Evolutionary conservation across 1,140 invertebrate species (phyloP), one percentile per base, ranked within the genome.

Genomic region (Heterodera carotae): DNA sequence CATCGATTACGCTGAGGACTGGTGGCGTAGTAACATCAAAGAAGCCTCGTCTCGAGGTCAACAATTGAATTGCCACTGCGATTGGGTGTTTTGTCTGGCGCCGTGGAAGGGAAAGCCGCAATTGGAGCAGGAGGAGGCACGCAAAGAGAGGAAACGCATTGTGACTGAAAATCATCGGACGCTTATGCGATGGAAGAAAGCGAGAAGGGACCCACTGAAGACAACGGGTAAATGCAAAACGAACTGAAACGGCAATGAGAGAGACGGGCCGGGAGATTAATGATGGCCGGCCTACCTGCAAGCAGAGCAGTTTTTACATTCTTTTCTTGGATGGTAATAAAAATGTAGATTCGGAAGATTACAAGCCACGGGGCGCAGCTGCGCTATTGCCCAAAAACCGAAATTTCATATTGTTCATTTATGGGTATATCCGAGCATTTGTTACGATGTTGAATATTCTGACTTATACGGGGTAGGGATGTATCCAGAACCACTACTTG

Each of bases 1-100:
- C 43, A 79, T 79, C 59, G 78, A 79, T 34, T 79, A 79, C 53
- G 78, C 79, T 10, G 33, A 25, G n/a, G 69, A 62, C n/a, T 79
- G 78, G 78, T 79, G 78, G 78, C 31, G 22, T 31, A 66, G 48
- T 2, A 68, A 66, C 68, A 70, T 78, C 39, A 68, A 78, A 15
- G 36, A 80, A 27, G 36, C 31, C 12, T 31, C 48, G 2, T 27
- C 60, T 18, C 33, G 34, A 29, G 36, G 36, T 4, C 53, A 64
- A 27, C 15, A 18, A 25, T 69, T 75, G 60, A 69, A 75, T 48
- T 79, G 78, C 53, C 34, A 48, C 25, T 79, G 78, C 64, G 69
- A 79, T n/a, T 79, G 78, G 78, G 69, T 80, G n/a, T 72, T 0
- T 48, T 79, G 78, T 69, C 25, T 69, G 31, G 39, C 34, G 60